These are phyloP conservation scores for Drosophila virilis DNA, from an alignment of 1,140 invertebrate species.

Conservation along the genomic window DNA sequence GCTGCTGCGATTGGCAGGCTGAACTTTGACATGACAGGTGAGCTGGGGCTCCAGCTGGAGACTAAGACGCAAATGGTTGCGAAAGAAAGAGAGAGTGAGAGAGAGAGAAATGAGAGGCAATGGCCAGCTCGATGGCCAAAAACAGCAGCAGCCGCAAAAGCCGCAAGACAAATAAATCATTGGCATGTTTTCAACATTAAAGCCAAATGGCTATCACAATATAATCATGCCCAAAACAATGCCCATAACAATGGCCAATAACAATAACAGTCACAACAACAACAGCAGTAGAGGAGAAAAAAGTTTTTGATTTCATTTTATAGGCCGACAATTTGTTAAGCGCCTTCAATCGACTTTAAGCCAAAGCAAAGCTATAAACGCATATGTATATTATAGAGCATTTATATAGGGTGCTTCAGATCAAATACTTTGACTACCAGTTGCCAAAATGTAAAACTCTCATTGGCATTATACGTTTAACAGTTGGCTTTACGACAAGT, in stretches of 20 bases:
- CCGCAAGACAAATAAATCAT: constrained; percentile 57
- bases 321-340: constrained; percentile 25
- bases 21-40: constrained; percentile 68
- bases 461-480: not conserved
- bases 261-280: not conserved
- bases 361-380: too few species aligned
- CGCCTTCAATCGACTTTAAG: not conserved
- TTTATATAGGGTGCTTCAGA: constrained; percentile 8
- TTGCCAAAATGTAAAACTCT: not conserved
- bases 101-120: not conserved
- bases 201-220: constrained; percentile 39
- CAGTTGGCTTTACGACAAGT: not conserved
- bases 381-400: too few species aligned
- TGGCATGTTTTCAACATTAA: constrained; percentile 40
- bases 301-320: constrained; percentile 33
- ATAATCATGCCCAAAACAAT: constrained; percentile 10
- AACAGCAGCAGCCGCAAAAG: constrained; percentile 9
- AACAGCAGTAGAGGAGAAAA: constrained; percentile 1
- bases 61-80: not conserved
- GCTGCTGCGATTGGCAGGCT: constrained; percentile 32
- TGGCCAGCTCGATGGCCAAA: constrained; percentile 1
- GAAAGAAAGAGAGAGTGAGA: not conserved
- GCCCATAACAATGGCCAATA: constrained; percentile 19
- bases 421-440: not conserved
- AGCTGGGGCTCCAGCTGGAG: constrained; percentile 20